Conservation (phyloP, 2,113 vertebrate species). For the Misgurnus anguillicaudatus region DNA sequence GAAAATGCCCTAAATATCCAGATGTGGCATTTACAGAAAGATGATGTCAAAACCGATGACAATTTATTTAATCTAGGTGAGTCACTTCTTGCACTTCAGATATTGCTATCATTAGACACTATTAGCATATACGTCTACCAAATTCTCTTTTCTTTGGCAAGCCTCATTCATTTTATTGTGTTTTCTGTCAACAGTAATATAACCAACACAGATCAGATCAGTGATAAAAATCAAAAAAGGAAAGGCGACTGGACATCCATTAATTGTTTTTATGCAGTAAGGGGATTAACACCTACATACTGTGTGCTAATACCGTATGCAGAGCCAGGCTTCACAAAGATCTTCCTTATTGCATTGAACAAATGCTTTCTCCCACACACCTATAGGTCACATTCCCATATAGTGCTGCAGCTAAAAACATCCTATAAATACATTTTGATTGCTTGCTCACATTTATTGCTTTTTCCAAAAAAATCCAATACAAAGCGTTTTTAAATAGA, state of each 20-base stretch:
- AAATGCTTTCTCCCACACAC: not conserved
- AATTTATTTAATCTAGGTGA: slow-evolving; percentile 30
- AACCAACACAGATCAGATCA: slow-evolving; percentile 23
- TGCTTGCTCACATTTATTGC: not conserved
- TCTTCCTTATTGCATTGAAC: slow-evolving; percentile 1
- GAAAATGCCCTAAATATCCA: slow-evolving; percentile 23
- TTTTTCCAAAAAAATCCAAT: not conserved
- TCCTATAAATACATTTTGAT: slow-evolving; percentile 22
- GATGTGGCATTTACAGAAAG: slow-evolving; percentile 31
- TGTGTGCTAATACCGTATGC: slow-evolving; percentile 1
- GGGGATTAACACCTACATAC: not conserved
- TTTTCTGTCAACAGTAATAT: slow-evolving; percentile 3
- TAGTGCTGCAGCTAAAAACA: not conserved
- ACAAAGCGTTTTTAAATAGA: not conserved
- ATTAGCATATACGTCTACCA: slow-evolving; percentile 29
- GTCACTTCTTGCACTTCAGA: slow-evolving; percentile 36
- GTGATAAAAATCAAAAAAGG: slow-evolving; percentile 26
- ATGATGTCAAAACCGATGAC: slow-evolving; percentile 24
- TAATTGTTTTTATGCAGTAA: slow-evolving; percentile 20
- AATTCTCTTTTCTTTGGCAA: slow-evolving; percentile 20
- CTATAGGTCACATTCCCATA: slow-evolving; percentile 24
- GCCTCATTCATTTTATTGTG: slow-evolving; percentile 37
- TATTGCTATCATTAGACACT: slow-evolving; percentile 39
- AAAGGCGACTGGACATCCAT: slow-evolving; percentile 27
- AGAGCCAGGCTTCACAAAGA: slow-evolving; percentile 14